phyloP scores from a whole-genome alignment of 2,888 invertebrate genomes.

The Agrotis ipsilon region DNA sequence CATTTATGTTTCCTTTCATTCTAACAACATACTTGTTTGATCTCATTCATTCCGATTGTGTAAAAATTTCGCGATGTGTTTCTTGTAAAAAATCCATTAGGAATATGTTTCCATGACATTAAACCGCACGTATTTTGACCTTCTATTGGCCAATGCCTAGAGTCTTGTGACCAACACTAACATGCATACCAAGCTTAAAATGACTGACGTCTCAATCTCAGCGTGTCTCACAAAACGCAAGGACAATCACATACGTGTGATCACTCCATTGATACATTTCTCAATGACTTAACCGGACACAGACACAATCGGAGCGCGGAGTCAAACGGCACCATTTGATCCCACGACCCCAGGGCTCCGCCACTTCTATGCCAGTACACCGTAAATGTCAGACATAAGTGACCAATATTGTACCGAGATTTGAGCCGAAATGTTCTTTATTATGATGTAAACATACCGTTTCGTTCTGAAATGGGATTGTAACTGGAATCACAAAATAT shows the following conservation, averaged over 20 bases:
- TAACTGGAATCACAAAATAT: too few relatives aligned
- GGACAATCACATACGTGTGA: neutral
- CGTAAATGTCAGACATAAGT: slow-evolving; percentile 62
- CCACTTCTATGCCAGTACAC: slow-evolving; percentile 41
- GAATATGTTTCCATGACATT: too few relatives aligned
- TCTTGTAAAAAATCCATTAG: neutral
- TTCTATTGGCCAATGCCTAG: too few relatives aligned
- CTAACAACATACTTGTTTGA: neutral
- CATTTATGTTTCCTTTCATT: neutral
- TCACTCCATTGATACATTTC: slow-evolving; percentile 30
- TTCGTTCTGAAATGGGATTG: neutral
- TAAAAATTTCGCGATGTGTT: neutral
- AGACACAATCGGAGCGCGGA: slow-evolving; percentile 46
- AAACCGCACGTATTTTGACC: too few relatives aligned
- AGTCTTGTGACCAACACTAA: too few relatives aligned
- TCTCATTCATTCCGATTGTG: neutral
- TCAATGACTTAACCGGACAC: slow-evolving; percentile 42
- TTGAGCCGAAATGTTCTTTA: slow-evolving; percentile 21
- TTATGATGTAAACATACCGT: slow-evolving; percentile 3
- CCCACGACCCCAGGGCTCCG: slow-evolving; percentile 59
- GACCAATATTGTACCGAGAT: slow-evolving; percentile 33
- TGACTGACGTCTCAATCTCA: neutral
- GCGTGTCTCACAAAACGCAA: neutral
- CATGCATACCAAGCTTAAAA: neutral
- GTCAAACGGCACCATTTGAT: slow-evolving; percentile 65